Evolutionary conservation across 2,113 vertebrate species (phyloP).

Genomic region (Vireo altiloquus): DNA sequence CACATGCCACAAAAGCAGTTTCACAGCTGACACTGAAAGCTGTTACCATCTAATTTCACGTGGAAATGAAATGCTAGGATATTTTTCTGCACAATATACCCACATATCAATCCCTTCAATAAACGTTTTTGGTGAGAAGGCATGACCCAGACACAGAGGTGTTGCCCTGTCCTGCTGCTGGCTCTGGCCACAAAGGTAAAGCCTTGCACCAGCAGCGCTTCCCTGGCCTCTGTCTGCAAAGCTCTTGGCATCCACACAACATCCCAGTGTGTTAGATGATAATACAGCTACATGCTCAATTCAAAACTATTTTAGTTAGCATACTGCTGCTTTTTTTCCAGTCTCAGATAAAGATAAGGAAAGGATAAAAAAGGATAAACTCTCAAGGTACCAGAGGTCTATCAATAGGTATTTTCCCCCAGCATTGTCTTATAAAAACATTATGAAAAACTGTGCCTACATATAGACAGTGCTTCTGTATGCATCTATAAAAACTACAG

Average conservation of each 20-base stretch:
- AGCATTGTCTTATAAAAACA: not conserved
- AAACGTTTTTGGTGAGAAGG: not conserved
- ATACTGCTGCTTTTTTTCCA: not conserved
- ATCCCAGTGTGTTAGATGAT: rapidly evolving
- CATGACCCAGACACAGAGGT: not conserved
- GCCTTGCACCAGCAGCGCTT: not conserved
- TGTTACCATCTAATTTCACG: conserved; percentile 43
- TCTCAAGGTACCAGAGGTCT: not conserved
- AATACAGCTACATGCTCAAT: not conserved
- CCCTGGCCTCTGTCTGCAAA: not conserved
- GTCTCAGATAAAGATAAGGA: not conserved
- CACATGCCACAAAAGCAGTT: not conserved
- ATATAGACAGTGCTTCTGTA: not conserved
- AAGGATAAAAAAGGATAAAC: not conserved
- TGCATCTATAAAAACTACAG: not conserved
- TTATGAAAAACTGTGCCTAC: not conserved
- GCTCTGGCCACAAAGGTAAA: not conserved
- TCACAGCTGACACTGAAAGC: conserved; percentile 22
- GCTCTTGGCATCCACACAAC: not conserved
- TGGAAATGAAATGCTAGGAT: conserved; percentile 56
- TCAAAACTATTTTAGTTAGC: not conserved
- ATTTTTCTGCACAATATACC: conserved; percentile 27
- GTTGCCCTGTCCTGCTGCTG: not conserved
- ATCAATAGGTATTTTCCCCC: not conserved
- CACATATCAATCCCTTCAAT: not conserved